These are phyloP conservation scores for Pluvianellus socialis DNA, from an alignment of 2,113 vertebrate genomes.

Conservation along the genomic window DNA sequence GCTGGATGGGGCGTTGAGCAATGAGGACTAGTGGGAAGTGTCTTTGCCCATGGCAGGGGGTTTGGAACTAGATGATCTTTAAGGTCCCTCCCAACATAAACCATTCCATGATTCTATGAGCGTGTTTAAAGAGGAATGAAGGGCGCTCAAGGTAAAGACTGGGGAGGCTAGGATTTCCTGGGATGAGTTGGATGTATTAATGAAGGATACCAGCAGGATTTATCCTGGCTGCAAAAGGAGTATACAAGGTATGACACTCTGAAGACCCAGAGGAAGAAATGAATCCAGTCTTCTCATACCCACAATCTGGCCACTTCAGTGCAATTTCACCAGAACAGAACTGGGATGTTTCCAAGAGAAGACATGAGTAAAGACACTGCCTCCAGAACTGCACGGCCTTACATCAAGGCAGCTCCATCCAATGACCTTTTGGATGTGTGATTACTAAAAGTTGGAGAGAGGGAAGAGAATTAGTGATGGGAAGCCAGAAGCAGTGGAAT, in stretches of 20 bases:
- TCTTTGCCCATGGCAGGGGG: too few relatives aligned
- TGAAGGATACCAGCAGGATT: background rate
- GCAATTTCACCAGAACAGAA: background rate
- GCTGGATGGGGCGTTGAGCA: too few relatives aligned
- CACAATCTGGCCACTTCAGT: background rate
- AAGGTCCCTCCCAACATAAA: too few relatives aligned
- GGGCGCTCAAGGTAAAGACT: background rate
- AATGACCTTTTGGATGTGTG: background rate
- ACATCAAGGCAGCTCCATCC: background rate
- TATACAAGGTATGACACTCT: accelerated
- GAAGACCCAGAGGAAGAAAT: background rate
- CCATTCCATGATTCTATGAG: too few relatives aligned
- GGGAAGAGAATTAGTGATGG: background rate
- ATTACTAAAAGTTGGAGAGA: background rate
- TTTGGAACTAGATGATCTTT: too few relatives aligned
- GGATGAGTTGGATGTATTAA: background rate
- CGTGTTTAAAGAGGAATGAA: background rate
- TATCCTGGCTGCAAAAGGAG: background rate
- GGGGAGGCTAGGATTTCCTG: background rate
- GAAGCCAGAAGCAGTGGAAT: background rate
- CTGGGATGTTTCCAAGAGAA: background rate
- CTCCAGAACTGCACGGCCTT: background rate
- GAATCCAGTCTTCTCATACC: background rate
- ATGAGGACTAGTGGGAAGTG: too few relatives aligned
- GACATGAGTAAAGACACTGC: background rate